phyloP scores from a whole-genome alignment of 1,140 invertebrate genomes.

The Drosophila biarmipes region DNA sequence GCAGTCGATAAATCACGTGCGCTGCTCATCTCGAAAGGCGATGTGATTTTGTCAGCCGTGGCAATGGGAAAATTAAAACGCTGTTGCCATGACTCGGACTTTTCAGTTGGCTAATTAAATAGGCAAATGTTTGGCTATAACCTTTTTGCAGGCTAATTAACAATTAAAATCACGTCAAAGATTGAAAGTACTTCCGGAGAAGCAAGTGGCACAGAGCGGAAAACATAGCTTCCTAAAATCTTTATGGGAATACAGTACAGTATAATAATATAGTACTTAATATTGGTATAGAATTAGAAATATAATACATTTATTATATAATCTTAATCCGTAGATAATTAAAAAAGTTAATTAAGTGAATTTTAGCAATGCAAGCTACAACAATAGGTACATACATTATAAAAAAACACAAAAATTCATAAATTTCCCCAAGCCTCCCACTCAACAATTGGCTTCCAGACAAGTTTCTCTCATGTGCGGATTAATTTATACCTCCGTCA shows the following conservation, averaged over 20 bases:
- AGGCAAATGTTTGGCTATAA: slow-evolving; percentile 7
- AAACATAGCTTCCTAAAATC: neutral
- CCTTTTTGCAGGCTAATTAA: slow-evolving; percentile 19
- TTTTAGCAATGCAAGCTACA: neutral
- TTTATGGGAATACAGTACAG: neutral
- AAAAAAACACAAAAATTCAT: slow-evolving; percentile 2
- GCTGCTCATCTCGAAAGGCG: slow-evolving; percentile 17
- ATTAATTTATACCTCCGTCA: slow-evolving; percentile 14
- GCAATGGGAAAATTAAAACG: slow-evolving; percentile 13
- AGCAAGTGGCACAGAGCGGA: neutral
- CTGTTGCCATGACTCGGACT: slow-evolving; percentile 16
- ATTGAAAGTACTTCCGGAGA: slow-evolving; percentile 1
- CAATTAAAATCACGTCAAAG: neutral
- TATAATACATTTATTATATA: too few relatives aligned
- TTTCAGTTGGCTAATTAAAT: slow-evolving; percentile 22
- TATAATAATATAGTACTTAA: too few relatives aligned
- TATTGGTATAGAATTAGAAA: too few relatives aligned
- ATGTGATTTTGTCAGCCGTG: slow-evolving; percentile 9
- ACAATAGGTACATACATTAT: neutral
- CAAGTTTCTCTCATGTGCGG: slow-evolving; percentile 38
- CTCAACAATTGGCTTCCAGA: slow-evolving; percentile 15
- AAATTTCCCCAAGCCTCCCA: slow-evolving; percentile 7
- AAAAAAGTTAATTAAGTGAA: neutral
- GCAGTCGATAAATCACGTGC: slow-evolving; percentile 50
- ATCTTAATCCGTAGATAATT: neutral